These are phyloP conservation scores for Oryzias dopingdopingensis DNA, from an alignment of 2,797 vertebrate genomes.

Conservation along the genomic window DNA sequence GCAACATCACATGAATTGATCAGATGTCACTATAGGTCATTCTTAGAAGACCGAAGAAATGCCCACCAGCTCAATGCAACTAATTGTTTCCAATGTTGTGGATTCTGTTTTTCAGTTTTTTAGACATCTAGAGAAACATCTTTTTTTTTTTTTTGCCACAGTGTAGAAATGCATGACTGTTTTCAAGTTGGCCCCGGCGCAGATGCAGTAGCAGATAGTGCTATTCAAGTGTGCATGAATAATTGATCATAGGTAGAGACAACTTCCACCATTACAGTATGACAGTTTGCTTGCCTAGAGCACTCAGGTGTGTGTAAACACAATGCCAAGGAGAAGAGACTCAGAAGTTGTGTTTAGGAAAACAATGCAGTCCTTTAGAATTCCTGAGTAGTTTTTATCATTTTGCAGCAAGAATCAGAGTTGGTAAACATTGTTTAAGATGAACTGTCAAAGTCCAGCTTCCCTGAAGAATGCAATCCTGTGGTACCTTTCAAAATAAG, in stretches of 20 bases:
- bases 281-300: not conserved
- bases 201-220: too few relatives aligned
- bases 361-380: not conserved
- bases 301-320: not conserved
- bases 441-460: too few relatives aligned
- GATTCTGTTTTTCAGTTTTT: not conserved
- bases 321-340: not conserved
- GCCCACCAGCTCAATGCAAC: slow-evolving; percentile 18
- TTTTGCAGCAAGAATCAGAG: too few relatives aligned
- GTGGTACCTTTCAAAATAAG: too few relatives aligned
- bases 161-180: too few relatives aligned
- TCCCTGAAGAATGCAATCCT: too few relatives aligned
- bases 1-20: slow-evolving; percentile 27
- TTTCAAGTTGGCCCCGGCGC: too few relatives aligned
- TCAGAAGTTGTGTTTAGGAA: not conserved
- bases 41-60: slow-evolving; percentile 21
- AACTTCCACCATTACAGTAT: not conserved
- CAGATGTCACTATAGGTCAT: slow-evolving; percentile 20
- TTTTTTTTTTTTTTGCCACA: not conserved
- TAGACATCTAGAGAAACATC: not conserved
- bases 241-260: not conserved
- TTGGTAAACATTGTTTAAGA: too few relatives aligned
- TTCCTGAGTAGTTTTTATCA: too few relatives aligned
- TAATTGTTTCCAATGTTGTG: slow-evolving; percentile 3
- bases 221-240: not conserved